Percentiles rank a stretch among this genome's conserved stretches.
Conservation (phyloP, 2,113 vertebrate species). For the Psammodynastes pulverulentus region DNA sequence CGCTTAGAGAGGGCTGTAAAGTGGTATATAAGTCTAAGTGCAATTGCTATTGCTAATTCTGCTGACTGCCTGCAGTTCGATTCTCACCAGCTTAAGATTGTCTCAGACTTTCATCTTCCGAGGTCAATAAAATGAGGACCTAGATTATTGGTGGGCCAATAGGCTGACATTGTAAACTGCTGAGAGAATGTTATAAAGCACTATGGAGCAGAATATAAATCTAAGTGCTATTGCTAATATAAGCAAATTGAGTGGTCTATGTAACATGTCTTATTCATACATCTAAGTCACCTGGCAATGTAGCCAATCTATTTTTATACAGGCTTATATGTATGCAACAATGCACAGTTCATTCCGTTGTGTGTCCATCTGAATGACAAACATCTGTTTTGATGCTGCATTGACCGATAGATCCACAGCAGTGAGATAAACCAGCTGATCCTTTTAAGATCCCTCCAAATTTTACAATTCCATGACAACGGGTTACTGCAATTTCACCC, state of each 20-base stretch:
- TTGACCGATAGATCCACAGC: not conserved
- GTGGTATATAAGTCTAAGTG: too few species aligned
- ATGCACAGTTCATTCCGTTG: not conserved
- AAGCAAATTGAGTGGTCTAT: not conserved
- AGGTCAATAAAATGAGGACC: too few species aligned
- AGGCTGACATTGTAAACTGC: too few species aligned
- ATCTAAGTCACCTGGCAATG: not conserved
- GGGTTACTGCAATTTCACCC: conserved; percentile 39
- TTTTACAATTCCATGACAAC: conserved; percentile 12
- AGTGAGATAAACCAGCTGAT: not conserved
- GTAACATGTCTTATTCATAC: not conserved
- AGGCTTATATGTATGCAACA: not conserved
- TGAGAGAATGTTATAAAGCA: too few species aligned
- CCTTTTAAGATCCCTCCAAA: conserved; percentile 1
- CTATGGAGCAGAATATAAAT: too few species aligned
- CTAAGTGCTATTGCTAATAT: not conserved
- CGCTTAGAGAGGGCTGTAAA: too few species aligned
- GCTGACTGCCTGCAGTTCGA: too few species aligned
- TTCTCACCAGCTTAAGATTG: too few species aligned
- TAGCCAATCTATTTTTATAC: not conserved
- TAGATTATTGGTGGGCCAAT: too few species aligned
- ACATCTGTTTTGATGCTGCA: too few species aligned
- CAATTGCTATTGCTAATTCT: too few species aligned
- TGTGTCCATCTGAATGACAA: not conserved
- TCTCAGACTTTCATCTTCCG: too few species aligned